Evolutionary conservation across 2,888 invertebrate species (phyloP).

Genomic region (Eurytoma californica): DNA sequence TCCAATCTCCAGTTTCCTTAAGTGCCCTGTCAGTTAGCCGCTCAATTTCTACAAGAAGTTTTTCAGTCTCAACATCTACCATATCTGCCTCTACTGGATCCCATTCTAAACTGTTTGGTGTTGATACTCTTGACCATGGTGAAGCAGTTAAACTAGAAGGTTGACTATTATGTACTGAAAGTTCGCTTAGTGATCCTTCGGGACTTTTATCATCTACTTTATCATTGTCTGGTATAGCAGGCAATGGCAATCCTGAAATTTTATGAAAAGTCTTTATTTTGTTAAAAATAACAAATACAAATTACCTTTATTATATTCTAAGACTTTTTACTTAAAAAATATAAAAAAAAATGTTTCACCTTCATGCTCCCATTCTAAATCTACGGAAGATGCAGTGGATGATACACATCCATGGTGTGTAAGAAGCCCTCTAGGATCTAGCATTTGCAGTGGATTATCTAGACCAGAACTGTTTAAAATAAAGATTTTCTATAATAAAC

Average conservation of each 20-base stretch:
- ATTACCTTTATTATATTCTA: too few relatives aligned
- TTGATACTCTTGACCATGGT: slow-evolving; percentile 80
- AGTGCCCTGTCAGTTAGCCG: slow-evolving; percentile 81
- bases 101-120: slow-evolving; percentile 83
- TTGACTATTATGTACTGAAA: slow-evolving; percentile 66
- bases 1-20: slow-evolving; percentile 80
- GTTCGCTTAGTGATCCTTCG: slow-evolving; percentile 62
- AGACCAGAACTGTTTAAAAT: slow-evolving; percentile 68
- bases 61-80: slow-evolving; percentile 81
- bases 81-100: slow-evolving; percentile 79
- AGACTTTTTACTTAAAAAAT: not conserved
- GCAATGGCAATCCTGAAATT: slow-evolving; percentile 63
- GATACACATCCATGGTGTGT: slow-evolving; percentile 72
- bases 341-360: slow-evolving; percentile 61
- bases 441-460: slow-evolving; percentile 79
- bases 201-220: slow-evolving; percentile 57
- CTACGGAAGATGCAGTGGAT: slow-evolving; percentile 82
- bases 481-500: not conserved
- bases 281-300: not conserved
- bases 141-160: slow-evolving; percentile 71
- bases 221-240: slow-evolving; percentile 56
- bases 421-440: slow-evolving; percentile 78
- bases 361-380: slow-evolving; percentile 85
- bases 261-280: not conserved
- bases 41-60: slow-evolving; percentile 82